Base-by-base conservation (phyloP, 2,113 vertebrate genomes). In the Syngnathus scovelli region DNA sequence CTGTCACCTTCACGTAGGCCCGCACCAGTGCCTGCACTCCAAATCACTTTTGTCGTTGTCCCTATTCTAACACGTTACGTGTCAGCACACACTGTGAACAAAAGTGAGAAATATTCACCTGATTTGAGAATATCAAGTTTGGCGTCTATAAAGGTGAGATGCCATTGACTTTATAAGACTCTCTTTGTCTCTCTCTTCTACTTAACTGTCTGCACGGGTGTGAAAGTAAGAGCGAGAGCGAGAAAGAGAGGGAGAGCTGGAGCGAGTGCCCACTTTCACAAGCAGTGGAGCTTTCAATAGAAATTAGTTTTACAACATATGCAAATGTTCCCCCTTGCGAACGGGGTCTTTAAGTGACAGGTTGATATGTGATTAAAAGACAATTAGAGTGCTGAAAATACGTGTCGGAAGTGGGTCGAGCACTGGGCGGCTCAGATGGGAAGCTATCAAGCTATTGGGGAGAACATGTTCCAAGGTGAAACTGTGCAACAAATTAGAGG, bases 331-430 rank as follows among this genome's bases (percentile, higher is more conserved):
- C 79, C 85, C 76, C 78, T 76, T 87, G 80, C 70, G 87, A 90
- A 83, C 71, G 83, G 82, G 85, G 77, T 86, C 82, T 92, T 91
- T 91, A 91, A 92, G 87, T 92, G 92, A 92, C 92, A 92, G 87
- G 89, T 91, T 90, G 91, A 92, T 91, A 90, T 90, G 90, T 91
- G 90, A 92, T 91, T 92, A 92, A 92, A 89, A 81, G 89, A 92
- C 92, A 91, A 92, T 92, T 92, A 92, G 87, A 90, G 90, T 66
- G 78, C 83, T 89, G 90, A 89, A 91, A 90, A 88, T 86, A 85
- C 84, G 88, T 77, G 85, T 86, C 80, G 77, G 81, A 87, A 64
- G 80, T 69, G 76, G 90, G 92, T 92, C 90, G 90, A 90, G 90
- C 85, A 83, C 82, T 80, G 78, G 71, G 82, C 77, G 69, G 81